Evolutionary conservation across 2,888 invertebrate genomes (phyloP).

Genomic region (Poecilobothrus nobilitatus): DNA sequence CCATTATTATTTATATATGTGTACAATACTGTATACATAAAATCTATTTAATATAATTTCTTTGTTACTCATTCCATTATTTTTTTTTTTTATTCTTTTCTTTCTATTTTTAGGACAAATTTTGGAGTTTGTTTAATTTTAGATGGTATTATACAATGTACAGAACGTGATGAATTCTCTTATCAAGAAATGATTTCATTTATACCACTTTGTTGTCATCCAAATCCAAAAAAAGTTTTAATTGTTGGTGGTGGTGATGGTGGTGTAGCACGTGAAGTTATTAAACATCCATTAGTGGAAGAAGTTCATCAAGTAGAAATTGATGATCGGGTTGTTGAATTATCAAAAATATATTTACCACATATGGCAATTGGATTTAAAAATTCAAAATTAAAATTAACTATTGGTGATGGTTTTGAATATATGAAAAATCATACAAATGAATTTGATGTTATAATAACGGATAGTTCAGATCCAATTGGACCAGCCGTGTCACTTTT

Average conservation of each 20-base stretch:
- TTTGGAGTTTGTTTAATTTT: constrained; percentile 82
- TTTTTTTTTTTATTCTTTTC: not conserved
- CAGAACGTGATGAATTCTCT: constrained; percentile 90
- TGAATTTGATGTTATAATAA: constrained; percentile 95
- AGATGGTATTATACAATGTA: constrained; percentile 95
- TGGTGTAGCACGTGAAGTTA: constrained; percentile 90
- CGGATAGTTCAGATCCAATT: constrained; percentile 95
- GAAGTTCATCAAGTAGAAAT: constrained; percentile 90
- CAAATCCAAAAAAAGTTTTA: constrained; percentile 79
- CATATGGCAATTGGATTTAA: constrained; percentile 83
- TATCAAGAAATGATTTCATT: constrained; percentile 99
- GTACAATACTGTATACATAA: too few relatives aligned
- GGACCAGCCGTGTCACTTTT: constrained; percentile 63
- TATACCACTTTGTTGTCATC: constrained; percentile 83
- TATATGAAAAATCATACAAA: constrained; percentile 78
- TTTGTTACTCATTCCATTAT: too few relatives aligned
- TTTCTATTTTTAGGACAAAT: constrained; percentile 47
- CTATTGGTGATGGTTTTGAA: constrained; percentile 89
- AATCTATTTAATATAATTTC: too few relatives aligned
- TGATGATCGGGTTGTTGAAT: constrained; percentile 81
- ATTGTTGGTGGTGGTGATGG: constrained; percentile 98
- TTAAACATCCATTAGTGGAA: constrained; percentile 84
- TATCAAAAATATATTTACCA: constrained; percentile 81
- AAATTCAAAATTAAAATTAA: constrained; percentile 71
- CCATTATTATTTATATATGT: constrained; percentile 26